phyloP scores from a whole-genome alignment of 2,888 invertebrate genomes.

The Euzetes globulus region DNA sequence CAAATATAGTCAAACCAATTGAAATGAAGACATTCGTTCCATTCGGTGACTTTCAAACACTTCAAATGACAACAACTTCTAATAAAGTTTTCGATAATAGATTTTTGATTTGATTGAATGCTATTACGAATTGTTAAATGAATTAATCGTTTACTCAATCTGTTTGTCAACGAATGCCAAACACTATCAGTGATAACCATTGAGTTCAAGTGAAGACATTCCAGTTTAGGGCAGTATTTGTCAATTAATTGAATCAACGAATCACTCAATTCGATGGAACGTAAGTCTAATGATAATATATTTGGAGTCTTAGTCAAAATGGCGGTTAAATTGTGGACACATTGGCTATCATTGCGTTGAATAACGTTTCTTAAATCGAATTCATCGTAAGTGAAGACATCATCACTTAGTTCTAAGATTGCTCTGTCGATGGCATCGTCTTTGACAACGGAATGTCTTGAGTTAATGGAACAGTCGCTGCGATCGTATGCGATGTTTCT shows the following conservation, averaged over 20 bases:
- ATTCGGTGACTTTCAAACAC: slow-evolving; percentile 26
- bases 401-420: neutral
- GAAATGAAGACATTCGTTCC: neutral
- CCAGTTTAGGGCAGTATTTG: slow-evolving; percentile 22
- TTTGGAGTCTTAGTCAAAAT: slow-evolving; percentile 21
- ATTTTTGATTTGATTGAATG: slow-evolving; percentile 11
- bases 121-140: slow-evolving; percentile 21
- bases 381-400: neutral
- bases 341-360: neutral
- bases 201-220: slow-evolving; percentile 32
- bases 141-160: neutral
- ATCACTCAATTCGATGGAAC: slow-evolving; percentile 2
- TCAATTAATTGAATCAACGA: neutral
- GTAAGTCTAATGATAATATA: slow-evolving; percentile 25
- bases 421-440: neutral
- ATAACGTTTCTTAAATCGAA: slow-evolving; percentile 10
- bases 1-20: slow-evolving; percentile 16
- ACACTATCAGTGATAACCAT: slow-evolving; percentile 14
- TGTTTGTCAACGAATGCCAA: neutral
- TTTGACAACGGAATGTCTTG: neutral
- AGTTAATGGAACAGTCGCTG: neutral
- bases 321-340: neutral
- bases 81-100: neutral
- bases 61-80: neutral
- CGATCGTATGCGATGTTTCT: slow-evolving; percentile 5